Conservation (phyloP, 2,888 invertebrate genomes). For the Balanococcus diminutus region DNA sequence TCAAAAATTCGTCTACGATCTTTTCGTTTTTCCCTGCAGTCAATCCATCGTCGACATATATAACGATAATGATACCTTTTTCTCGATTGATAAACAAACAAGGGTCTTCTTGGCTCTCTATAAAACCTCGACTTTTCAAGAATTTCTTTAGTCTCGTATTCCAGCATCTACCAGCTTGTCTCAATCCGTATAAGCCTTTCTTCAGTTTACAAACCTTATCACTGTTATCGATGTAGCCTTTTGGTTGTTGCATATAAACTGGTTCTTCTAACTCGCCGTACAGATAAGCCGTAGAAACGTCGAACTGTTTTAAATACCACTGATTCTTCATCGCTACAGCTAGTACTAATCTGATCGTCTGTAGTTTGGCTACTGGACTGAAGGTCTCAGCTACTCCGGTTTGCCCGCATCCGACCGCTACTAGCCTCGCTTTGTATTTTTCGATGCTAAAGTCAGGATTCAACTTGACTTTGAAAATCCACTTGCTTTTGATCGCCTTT, state of each 20-base stretch:
- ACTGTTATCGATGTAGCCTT: not conserved
- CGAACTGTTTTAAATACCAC: not conserved
- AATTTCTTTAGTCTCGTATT: no score
- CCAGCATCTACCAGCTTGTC: no score
- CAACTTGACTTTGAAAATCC: constrained; percentile 54
- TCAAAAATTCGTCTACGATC: not conserved
- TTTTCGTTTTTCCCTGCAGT: not conserved
- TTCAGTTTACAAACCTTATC: not conserved
- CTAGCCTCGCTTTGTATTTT: constrained; percentile 38
- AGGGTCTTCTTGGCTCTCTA: not conserved
- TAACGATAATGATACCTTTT: not conserved
- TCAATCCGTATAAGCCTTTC: no score
- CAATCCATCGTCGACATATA: constrained; percentile 49
- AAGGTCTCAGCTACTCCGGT: not conserved
- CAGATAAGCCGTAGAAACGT: not conserved
- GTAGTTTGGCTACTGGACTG: not conserved
- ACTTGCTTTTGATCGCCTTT: constrained; percentile 44
- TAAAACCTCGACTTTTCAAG: not conserved
- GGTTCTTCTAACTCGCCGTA: constrained; percentile 5
- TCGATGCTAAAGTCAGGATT: not conserved
- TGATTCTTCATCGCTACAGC: not conserved
- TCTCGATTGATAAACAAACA: not conserved
- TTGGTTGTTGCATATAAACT: constrained; percentile 32
- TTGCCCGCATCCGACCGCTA: constrained; percentile 45
- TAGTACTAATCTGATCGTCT: not conserved